Evolutionary conservation across 37 sponge, comb jelly and placozoan genomes (phyloP).

Genomic region (Petrosia ficiformis): DNA sequence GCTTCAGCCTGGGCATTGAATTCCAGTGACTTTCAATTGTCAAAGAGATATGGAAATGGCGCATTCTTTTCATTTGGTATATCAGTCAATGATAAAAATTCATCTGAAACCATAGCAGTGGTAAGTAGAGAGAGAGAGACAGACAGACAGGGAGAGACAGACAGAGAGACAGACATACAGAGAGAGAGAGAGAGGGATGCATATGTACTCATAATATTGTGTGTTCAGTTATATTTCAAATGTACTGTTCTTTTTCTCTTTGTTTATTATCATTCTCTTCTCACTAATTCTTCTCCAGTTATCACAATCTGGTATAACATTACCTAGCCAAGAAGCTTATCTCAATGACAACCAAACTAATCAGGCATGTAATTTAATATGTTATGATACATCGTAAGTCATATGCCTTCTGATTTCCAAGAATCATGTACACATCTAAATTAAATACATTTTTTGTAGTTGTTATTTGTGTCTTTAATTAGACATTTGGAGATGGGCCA

Average conservation of each 20-base stretch:
- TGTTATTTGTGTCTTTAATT: no score
- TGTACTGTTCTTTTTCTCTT: slow-evolving; percentile 13
- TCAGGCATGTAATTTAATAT: neutral
- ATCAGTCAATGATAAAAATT: slow-evolving; percentile 40
- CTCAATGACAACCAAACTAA: neutral
- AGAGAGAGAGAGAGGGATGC: no score
- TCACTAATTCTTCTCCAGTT: slow-evolving; percentile 9
- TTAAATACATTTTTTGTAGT: no score
- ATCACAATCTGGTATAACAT: slow-evolving; percentile 16
- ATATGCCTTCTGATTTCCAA: no score
- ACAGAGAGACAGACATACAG: no score
- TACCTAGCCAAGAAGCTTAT: slow-evolving; percentile 8
- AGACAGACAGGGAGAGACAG: no score
- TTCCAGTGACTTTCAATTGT: neutral
- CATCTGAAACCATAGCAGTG: slow-evolving; percentile 15
- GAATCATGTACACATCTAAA: no score
- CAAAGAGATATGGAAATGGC: slow-evolving; percentile 32
- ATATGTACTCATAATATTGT: no score
- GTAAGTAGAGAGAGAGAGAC: slow-evolving; percentile 22
- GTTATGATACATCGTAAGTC: no score
- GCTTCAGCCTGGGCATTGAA: neutral
- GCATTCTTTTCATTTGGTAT: slow-evolving; percentile 54
- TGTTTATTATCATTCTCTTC: neutral
- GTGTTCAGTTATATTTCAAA: no score
- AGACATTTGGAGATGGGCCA: no score